A percentile compares a stretch with the other conserved stretches of the same genome.
Evolutionary conservation across 2,113 vertebrate species (phyloP).

Genomic region (Camelus dromedarius): DNA sequence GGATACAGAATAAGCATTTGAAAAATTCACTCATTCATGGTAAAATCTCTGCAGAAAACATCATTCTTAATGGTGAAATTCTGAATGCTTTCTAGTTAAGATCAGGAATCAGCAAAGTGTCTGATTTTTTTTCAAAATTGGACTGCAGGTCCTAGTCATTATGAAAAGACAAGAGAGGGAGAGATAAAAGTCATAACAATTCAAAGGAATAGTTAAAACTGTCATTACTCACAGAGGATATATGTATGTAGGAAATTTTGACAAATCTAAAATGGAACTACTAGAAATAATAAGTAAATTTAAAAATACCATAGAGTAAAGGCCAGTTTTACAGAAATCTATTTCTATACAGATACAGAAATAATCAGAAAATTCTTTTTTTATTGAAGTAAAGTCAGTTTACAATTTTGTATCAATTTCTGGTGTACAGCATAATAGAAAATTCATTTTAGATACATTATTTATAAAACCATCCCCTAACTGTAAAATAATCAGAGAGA

Average conservation of each 20-base stretch:
- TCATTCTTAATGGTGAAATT: not conserved
- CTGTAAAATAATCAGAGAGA: not conserved
- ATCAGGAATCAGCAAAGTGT: not conserved
- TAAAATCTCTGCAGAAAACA: not conserved
- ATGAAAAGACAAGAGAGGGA: not conserved
- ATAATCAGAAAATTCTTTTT: not conserved
- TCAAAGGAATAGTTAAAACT: not conserved
- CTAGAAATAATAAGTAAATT: not conserved
- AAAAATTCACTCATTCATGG: not conserved
- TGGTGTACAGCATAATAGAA: not conserved
- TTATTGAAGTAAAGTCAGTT: too few relatives aligned
- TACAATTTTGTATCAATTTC: too few relatives aligned
- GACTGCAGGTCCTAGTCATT: not conserved
- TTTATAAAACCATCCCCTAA: not conserved
- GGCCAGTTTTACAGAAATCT: not conserved
- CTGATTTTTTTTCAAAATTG: not conserved
- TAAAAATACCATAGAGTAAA: not conserved
- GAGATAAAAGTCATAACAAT: not conserved
- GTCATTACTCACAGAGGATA: not conserved
- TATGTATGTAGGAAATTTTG: not conserved
- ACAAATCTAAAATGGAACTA: not conserved
- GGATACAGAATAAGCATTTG: not conserved
- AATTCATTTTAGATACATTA: not conserved
- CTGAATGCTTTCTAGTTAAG: not conserved
- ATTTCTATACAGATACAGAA: not conserved